Percentiles rank a stretch among this genome's conserved stretches.
phyloP scores from a whole-genome alignment of 2,888 invertebrate species.

The Cremastobaeus sp. region DNA sequence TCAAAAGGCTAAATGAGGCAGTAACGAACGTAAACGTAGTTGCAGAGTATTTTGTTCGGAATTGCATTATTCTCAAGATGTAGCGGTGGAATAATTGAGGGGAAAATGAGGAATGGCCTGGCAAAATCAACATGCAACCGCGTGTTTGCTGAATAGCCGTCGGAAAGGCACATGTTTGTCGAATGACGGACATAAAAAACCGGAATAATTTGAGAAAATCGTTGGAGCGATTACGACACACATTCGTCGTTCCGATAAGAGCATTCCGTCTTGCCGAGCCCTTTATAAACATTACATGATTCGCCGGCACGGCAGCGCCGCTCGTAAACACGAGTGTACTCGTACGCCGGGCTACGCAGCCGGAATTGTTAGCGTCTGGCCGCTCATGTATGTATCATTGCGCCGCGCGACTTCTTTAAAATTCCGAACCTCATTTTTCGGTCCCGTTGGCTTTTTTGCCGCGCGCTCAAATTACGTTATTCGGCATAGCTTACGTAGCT shows the following conservation, averaged over 20 bases:
- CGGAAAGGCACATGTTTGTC: neutral
- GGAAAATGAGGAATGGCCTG: neutral
- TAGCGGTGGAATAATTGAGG: constrained; percentile 11
- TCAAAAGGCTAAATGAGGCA: no score
- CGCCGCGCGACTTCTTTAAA: constrained; percentile 27
- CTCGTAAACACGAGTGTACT: constrained; percentile 47
- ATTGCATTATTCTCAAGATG: constrained; percentile 1
- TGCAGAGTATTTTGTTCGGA: no score
- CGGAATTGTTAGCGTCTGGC: constrained; percentile 40
- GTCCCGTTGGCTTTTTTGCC: neutral
- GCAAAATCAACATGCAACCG: constrained; percentile 19
- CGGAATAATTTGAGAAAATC: constrained; percentile 46
- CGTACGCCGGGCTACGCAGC: constrained; percentile 49
- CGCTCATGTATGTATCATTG: constrained; percentile 35
- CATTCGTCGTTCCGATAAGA: constrained; percentile 39
- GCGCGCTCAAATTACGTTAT: constrained; percentile 11
- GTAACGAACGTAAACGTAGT: no score
- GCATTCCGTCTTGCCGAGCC: constrained; percentile 30
- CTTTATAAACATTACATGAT: constrained; percentile 59
- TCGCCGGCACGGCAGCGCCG: constrained; percentile 27
- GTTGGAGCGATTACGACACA: constrained; percentile 23
- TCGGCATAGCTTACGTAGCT: constrained; percentile 10
- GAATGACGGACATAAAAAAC: neutral
- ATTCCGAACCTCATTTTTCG: constrained; percentile 19
- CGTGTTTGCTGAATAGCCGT: neutral